These are phyloP conservation scores for Enteromius trimaculatus DNA, from an alignment of 2,797 vertebrate species.

Conservation along the genomic window DNA sequence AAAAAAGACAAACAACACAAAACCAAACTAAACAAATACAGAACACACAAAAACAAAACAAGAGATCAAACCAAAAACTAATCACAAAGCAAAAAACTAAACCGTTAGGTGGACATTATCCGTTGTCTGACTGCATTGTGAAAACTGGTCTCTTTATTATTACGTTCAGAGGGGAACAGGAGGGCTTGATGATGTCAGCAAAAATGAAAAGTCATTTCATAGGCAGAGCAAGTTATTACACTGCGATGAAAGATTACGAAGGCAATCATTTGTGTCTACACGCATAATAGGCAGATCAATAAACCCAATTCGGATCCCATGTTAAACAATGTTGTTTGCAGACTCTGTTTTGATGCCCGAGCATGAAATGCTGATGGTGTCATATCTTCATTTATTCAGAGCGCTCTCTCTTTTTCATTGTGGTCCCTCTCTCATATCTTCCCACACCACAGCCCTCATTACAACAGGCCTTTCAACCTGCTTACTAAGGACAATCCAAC, in stretches of 20 bases:
- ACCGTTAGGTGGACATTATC: not conserved
- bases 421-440: conserved; percentile 21
- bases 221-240: not conserved
- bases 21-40: not conserved
- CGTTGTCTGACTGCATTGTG: not conserved
- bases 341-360: not conserved
- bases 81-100: not conserved
- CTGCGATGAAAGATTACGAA: not conserved
- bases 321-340: not conserved
- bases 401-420: not conserved
- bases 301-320: not conserved
- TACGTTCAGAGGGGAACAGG: not conserved
- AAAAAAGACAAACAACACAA: not conserved
- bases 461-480: conserved; percentile 26
- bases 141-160: not conserved
- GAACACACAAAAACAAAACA: not conserved
- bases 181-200: not conserved
- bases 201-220: not conserved
- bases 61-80: not conserved
- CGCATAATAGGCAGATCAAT: not conserved
- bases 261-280: not conserved
- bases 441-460: conserved; percentile 25
- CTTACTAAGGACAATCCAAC: conserved; percentile 26
- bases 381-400: conserved; percentile 5
- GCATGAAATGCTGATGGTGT: conserved; percentile 8